Conservation (phyloP, 2,113 vertebrate species). For the Saiga tatarica region DNA sequence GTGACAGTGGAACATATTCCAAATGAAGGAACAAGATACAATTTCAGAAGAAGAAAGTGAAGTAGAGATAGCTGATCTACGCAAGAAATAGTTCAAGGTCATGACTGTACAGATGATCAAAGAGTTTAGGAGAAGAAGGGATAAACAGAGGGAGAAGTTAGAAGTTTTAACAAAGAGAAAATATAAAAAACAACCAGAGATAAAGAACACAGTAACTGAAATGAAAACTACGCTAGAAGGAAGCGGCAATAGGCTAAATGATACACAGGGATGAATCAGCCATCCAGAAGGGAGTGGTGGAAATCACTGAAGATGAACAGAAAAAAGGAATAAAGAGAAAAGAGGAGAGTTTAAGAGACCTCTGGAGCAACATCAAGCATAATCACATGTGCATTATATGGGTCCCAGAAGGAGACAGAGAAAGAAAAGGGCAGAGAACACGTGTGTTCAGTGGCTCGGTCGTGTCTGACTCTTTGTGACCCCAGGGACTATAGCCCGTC, state of each 20-base stretch:
- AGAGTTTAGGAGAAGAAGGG: background rate
- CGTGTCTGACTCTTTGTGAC: background rate
- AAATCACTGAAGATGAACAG: background rate
- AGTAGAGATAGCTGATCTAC: background rate
- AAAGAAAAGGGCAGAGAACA: background rate
- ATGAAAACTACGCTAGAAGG: background rate
- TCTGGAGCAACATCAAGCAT: background rate
- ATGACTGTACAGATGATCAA: background rate
- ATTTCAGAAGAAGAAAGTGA: background rate
- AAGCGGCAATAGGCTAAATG: background rate
- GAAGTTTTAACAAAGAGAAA: background rate
- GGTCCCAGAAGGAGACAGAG: background rate
- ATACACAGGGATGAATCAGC: background rate
- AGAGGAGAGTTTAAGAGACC: background rate
- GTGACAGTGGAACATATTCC: background rate
- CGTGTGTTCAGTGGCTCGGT: background rate
- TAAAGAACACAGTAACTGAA: background rate
- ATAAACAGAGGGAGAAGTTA: background rate
- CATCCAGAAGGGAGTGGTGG: background rate
- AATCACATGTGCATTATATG: background rate
- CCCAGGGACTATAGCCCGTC: background rate
- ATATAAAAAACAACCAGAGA: background rate
- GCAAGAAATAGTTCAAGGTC: background rate
- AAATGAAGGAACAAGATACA: background rate
- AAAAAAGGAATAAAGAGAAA: background rate